phyloP scores from a whole-genome alignment of 2,113 vertebrate species.

The Ammospiza caudacuta region DNA sequence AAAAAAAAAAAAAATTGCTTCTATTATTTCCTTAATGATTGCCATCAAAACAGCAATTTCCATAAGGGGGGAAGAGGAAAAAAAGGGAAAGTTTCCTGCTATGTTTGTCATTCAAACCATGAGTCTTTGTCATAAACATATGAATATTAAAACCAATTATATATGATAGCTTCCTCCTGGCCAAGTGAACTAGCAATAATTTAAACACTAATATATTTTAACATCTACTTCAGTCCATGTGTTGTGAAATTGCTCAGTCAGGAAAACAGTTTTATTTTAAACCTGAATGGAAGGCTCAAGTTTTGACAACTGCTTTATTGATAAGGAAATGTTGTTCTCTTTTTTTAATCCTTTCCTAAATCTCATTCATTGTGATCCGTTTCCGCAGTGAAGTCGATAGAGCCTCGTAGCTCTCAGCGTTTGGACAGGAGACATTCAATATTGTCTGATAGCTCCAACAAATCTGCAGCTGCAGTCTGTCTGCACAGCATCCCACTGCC shows the following conservation, averaged over 20 bases:
- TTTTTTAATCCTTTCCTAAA: constrained; percentile 22
- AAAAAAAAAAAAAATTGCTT: not conserved
- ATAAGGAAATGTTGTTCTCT: not conserved
- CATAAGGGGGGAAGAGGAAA: not conserved
- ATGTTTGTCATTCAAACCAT: not conserved
- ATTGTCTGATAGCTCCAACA: constrained; percentile 44
- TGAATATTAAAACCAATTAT: not conserved
- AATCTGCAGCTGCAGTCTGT: constrained; percentile 31
- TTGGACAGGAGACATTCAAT: constrained; percentile 48
- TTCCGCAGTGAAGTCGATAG: constrained; percentile 48
- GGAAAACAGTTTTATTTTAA: not conserved
- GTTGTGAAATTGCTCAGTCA: not conserved
- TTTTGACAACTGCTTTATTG: not conserved
- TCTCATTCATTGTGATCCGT: not conserved
- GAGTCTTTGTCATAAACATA: not conserved
- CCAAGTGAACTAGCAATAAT: not conserved
- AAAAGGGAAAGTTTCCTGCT: not conserved
- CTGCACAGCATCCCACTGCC: not conserved
- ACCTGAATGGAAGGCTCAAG: not conserved
- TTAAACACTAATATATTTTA: not conserved
- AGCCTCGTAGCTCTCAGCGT: constrained; percentile 14
- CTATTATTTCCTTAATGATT: not conserved
- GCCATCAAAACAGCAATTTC: not conserved
- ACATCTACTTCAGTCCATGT: not conserved
- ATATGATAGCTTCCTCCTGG: not conserved